Evolutionary conservation across 2,113 vertebrate genomes (phyloP).

Genomic region (Atlantisia rogersi): DNA sequence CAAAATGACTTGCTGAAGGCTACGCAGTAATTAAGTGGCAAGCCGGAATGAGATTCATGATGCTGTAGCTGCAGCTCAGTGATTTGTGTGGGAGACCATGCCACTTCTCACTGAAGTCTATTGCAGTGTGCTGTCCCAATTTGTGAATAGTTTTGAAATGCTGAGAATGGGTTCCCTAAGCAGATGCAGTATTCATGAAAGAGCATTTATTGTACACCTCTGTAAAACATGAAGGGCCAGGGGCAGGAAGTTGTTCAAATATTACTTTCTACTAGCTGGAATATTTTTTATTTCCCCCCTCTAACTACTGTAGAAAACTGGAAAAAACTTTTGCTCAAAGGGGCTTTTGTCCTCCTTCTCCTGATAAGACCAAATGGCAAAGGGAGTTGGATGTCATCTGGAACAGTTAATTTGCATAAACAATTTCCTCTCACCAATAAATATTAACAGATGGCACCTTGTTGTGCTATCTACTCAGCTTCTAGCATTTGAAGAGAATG

Average conservation of each 20-base stretch:
- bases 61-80: background rate
- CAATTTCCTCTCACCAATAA: background rate
- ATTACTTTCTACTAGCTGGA: background rate
- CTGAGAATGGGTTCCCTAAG: background rate
- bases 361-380: background rate
- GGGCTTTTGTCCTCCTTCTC: background rate
- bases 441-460: background rate
- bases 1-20: background rate
- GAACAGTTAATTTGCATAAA: background rate
- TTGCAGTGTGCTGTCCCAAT: background rate
- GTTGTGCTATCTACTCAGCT: background rate
- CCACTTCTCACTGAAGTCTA: background rate
- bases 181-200: background rate
- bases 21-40: background rate
- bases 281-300: background rate
- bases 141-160: background rate
- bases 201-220: background rate
- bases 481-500: background rate
- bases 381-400: background rate
- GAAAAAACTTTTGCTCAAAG: background rate
- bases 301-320: background rate
- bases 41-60: background rate
- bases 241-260: background rate
- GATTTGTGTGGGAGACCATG: accelerated
- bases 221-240: background rate